Evolutionary conservation across 1,140 invertebrate species (phyloP).

Genomic region (Caenorhabditis briggsae): DNA sequence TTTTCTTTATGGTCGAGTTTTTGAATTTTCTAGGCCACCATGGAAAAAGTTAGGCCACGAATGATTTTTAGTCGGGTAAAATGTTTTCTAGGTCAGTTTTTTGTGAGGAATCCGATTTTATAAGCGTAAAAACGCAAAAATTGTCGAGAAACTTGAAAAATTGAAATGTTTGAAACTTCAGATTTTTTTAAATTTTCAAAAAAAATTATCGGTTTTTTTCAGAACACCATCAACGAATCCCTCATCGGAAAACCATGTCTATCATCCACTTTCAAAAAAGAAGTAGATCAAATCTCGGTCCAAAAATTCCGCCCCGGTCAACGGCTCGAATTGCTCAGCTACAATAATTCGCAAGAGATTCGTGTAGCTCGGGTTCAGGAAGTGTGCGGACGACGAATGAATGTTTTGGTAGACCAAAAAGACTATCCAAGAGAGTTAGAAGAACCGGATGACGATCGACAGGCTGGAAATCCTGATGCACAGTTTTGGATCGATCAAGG

Average conservation of each 20-base stretch:
- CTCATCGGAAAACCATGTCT: not conserved
- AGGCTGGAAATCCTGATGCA: not conserved
- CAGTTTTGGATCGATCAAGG: constrained; percentile 65
- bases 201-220: too few relatives aligned
- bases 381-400: constrained; percentile 63
- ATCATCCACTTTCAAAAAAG: not conserved
- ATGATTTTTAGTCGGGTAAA: too few relatives aligned
- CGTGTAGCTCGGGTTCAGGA: constrained; percentile 66
- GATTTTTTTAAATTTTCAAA: too few relatives aligned
- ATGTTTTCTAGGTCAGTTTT: too few relatives aligned
- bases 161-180: too few relatives aligned
- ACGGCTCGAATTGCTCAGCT: constrained; percentile 68
- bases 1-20: too few relatives aligned
- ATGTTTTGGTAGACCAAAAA: constrained; percentile 50
- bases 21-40: too few relatives aligned
- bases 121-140: too few relatives aligned
- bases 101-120: too few relatives aligned
- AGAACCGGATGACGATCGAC: not conserved
- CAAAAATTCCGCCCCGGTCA: constrained; percentile 58
- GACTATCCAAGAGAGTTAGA: constrained; percentile 24
- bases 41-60: too few relatives aligned
- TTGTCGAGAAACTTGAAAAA: too few relatives aligned
- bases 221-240: too few relatives aligned
- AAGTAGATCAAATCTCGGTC: not conserved
- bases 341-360: constrained; percentile 58